Conservation (phyloP, 2,113 vertebrate species). For the Lampris megalopsis region DNA sequence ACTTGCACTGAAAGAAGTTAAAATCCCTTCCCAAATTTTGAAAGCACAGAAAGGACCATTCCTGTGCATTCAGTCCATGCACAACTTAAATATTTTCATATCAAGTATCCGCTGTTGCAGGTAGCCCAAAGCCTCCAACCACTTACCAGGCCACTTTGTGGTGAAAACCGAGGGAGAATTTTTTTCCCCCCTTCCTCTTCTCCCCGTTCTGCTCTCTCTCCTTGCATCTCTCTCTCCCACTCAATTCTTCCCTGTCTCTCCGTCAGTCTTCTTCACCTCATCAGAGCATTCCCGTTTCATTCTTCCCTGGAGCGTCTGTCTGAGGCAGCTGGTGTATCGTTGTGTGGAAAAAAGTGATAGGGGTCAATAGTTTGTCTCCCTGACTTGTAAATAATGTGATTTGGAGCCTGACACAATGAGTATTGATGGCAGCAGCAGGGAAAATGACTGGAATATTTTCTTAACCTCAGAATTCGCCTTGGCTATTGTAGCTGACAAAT, state of each 20-base stretch:
- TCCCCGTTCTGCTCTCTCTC: not conserved
- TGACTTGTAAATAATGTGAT: constrained; percentile 78
- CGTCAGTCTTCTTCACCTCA: not conserved
- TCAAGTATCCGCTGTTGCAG: constrained; percentile 18
- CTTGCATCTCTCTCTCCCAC: not conserved
- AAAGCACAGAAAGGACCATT: no score
- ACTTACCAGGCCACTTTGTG: constrained; percentile 3
- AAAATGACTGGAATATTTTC: constrained; percentile 64
- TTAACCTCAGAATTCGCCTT: constrained; percentile 43
- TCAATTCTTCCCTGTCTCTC: not conserved
- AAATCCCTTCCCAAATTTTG: not conserved
- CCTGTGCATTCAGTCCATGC: constrained; percentile 4
- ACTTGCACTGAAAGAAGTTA: no score
- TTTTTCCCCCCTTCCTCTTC: constrained; percentile 25
- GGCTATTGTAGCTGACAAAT: constrained; percentile 66
- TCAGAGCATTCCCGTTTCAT: constrained; percentile 24
- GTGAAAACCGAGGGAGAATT: constrained; percentile 32
- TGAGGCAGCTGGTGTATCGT: constrained; percentile 55
- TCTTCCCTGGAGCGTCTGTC: constrained; percentile 58
- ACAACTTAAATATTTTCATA: constrained; percentile 29
- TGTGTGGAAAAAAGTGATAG: constrained; percentile 50
- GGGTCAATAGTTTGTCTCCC: constrained; percentile 79
- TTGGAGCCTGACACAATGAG: constrained; percentile 70
- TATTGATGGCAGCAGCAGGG: constrained; percentile 60
- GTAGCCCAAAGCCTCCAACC: constrained; percentile 1